Evolutionary conservation across 2,888 invertebrate species (phyloP), one percentile per base, ranked within the genome.

Genomic region (Eupithecia exiguata): DNA sequence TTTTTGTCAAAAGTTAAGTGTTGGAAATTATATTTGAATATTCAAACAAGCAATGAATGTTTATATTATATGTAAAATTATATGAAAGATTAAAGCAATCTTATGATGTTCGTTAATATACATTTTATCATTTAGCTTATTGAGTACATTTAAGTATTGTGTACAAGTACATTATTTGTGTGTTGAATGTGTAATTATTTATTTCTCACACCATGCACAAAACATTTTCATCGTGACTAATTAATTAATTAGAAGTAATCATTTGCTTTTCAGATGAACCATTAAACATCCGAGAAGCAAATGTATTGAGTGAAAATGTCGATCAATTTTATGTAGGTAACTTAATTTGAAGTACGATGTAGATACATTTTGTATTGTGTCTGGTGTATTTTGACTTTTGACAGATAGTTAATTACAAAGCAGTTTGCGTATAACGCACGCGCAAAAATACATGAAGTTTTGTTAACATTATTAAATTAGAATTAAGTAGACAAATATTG

Each of bases 121-220:
- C 86, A 89, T 30, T 30, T n/a, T 30, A 4, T 30, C 30, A 30
- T 66, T 87, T 90, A 83, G 81, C 87, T 88, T 86, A n/a, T 83
- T 87, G 84, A 90, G 90, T 90, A 91, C 88, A 90, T 87, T 86
- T 78, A 78, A 80, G 81, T 90, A 86, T 85, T 84, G 81, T 89
- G 68, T 70, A 88, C 84, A 25, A 58, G 88, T 88, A 62, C 62
- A 35, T 89, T 84, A 84, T 87, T 91, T 86, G 87, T 90, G 87
- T 91, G 86, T 87, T 87, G 88, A 84, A 84, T 86, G 87, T 89
- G 88, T 87, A 82, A 79, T 89, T 88, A 88, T 79, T 89, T 88
- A 88, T 86, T 85, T 88, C 86, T 84, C 62, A 83, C 81, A 21
- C 46, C 71, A 87, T 89, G 91, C 91, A 91, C 91, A 88, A 89